phyloP scores from a whole-genome alignment of 2,113 vertebrate species.

The Heliornis fulica region DNA sequence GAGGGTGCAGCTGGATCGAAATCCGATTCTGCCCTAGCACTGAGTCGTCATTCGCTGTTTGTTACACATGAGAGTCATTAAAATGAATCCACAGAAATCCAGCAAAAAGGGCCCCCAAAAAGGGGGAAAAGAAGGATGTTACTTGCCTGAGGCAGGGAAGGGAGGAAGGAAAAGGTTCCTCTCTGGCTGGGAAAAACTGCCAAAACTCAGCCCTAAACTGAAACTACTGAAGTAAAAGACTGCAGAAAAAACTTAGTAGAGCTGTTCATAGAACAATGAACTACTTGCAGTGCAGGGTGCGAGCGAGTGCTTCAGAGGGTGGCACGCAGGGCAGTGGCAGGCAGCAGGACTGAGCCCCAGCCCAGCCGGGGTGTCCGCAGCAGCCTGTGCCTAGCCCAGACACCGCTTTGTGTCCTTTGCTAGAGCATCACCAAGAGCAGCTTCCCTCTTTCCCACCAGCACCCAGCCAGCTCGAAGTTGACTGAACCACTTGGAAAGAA shows the following conservation, averaged over 20 bases:
- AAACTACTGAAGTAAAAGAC: not conserved
- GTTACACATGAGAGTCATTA: not conserved
- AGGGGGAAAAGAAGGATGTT: not conserved
- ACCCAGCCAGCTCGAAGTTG: not conserved
- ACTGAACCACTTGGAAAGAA: not conserved
- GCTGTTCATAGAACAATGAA: not conserved
- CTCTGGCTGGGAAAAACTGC: not conserved
- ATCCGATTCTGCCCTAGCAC: not conserved
- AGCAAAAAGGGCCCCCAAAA: not conserved
- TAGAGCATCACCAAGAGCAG: not conserved
- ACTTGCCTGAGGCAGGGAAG: not conserved
- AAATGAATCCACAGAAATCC: not conserved
- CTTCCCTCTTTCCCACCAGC: not conserved
- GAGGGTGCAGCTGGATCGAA: not conserved
- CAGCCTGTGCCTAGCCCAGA: rapidly evolving
- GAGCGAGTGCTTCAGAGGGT: not conserved
- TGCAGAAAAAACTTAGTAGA: not conserved
- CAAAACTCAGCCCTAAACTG: not conserved
- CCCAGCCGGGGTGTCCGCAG: rapidly evolving
- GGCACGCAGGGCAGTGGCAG: not conserved
- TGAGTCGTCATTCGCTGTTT: not conserved
- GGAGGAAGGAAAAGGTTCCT: not conserved
- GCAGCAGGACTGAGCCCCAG: not conserved
- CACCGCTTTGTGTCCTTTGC: not conserved
- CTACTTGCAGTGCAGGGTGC: not conserved